Base-by-base conservation (phyloP, 2,797 vertebrate genomes). In the Sternotherus odoratus region DNA sequence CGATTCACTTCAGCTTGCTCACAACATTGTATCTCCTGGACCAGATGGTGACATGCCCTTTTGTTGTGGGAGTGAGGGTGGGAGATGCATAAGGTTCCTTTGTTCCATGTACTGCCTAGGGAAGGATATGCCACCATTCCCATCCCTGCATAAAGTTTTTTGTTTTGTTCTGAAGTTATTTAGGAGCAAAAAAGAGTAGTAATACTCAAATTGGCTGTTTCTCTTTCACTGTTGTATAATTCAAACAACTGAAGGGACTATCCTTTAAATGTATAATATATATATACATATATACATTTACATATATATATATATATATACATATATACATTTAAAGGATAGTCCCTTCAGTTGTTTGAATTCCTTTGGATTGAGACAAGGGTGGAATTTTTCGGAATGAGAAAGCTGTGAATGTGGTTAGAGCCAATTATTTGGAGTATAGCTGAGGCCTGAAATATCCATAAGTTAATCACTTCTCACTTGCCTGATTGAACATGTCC, bases 21-120 rank as follows among this genome's bases (percentile, higher is more conserved):
- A 28, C n/a, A 66, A 36, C 26, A 74, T 74, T 74, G 69, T 43
- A 13, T 3, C 4, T 49, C 87, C 84, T 79, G 54, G 23, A 9
- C 54, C 19, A 56, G 69, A 12, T 33, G 91, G 12, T 89, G 28
- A 50, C 10, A 92, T 74, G 4, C 28, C 39, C 43, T 80, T 57
- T 23, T 23, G 54, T 46, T 79, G 0, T 56, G 33, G 0, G 0
- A 53, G 1, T 51, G 23, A 60, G 93, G 72, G 5, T 6, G 1
- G 4, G 50, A 26, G 36, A 11, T 81, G 4, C 85, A 57, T 72
- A 56, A 66, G 23, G 8, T 28, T 83, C n/a, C 46, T 66, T 1
- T 3, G 11, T 9, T 4, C 30, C 15, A 0, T 28, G 60, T 1
- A 0, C 0, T 79, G 21, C 23, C 60, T 24, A 63, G 77, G 77